Percentiles rank a stretch among this genome's conserved stretches.
phyloP scores from a whole-genome alignment of 2,797 vertebrate genomes.

The Phoeniculus purpureus region DNA sequence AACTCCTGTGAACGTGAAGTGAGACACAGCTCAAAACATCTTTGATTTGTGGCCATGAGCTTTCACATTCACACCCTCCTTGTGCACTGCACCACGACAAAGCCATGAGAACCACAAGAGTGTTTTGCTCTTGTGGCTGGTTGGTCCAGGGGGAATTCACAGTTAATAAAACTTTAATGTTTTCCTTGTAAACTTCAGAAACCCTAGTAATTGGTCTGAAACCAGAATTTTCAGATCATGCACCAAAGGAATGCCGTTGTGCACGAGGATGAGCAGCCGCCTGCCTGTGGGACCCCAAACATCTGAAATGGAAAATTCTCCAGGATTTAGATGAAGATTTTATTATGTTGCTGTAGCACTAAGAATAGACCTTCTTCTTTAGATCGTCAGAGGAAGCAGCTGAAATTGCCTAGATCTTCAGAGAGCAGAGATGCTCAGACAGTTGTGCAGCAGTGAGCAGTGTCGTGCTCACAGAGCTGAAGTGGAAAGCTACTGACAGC shows the following conservation, averaged over 20 bases:
- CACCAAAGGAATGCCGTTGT: constrained; percentile 64
- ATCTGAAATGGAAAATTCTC: constrained; percentile 52
- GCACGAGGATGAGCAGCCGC: constrained; percentile 55
- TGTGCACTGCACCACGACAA: constrained; percentile 19
- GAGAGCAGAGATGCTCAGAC: constrained; percentile 26
- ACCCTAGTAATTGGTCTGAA: constrained; percentile 71
- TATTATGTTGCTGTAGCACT: constrained; percentile 37
- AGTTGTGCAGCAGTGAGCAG: not conserved
- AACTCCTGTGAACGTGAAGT: not conserved
- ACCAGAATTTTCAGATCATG: constrained; percentile 74
- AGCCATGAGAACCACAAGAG: constrained; percentile 54
- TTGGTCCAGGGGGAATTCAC: constrained; percentile 67
- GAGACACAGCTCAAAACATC: constrained; percentile 1
- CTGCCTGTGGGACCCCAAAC: constrained; percentile 61
- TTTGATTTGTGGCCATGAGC: not conserved
- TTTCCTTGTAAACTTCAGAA: constrained; percentile 68
- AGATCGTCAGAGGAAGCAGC: constrained; percentile 35
- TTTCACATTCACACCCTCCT: constrained; percentile 49
- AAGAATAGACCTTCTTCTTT: constrained; percentile 76
- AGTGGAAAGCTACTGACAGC: not conserved
- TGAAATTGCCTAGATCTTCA: constrained; percentile 35
- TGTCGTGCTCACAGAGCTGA: not conserved
- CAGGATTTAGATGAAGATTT: constrained; percentile 53
- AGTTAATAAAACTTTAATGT: constrained; percentile 76
- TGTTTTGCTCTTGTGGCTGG: constrained; percentile 49